phyloP scores from a whole-genome alignment of 2,797 vertebrate species.

The Nannoperca australis region DNA sequence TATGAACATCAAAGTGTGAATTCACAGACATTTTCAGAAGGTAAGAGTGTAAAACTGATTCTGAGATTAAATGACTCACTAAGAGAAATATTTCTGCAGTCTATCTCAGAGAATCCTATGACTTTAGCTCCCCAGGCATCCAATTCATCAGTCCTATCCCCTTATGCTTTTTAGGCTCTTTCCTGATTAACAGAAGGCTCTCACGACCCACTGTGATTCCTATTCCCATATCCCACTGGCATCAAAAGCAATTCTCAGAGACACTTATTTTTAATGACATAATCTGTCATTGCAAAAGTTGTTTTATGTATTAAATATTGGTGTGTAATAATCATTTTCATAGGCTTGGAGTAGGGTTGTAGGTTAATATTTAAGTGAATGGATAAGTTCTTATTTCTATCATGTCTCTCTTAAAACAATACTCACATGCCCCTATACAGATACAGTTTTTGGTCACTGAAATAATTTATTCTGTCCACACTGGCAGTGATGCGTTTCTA shows the following conservation, averaged over 20 bases:
- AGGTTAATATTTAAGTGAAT: background rate
- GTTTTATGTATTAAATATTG: background rate
- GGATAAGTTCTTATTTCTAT: background rate
- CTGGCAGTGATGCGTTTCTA: background rate
- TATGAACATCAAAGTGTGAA: background rate
- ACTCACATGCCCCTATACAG: background rate
- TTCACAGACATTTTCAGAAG: background rate
- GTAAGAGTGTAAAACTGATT: background rate
- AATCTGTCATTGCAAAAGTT: constrained; percentile 12
- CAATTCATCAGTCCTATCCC: constrained; percentile 37
- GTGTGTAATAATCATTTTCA: background rate
- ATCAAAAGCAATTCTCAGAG: constrained; percentile 43
- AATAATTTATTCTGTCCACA: background rate
- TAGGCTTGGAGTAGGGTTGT: background rate
- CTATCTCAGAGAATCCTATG: constrained; percentile 25
- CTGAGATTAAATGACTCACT: constrained; percentile 27
- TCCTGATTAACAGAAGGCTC: constrained; percentile 35
- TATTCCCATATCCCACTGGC: constrained; percentile 24
- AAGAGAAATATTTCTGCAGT: background rate
- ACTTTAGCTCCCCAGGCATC: constrained; percentile 23
- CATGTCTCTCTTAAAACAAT: background rate
- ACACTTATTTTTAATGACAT: constrained; percentile 32
- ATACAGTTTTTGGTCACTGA: background rate
- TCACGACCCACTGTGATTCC: constrained; percentile 23
- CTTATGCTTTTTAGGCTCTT: constrained; percentile 14